phyloP scores from a whole-genome alignment of 2,113 vertebrate genomes.

The Lampris incognitus region DNA sequence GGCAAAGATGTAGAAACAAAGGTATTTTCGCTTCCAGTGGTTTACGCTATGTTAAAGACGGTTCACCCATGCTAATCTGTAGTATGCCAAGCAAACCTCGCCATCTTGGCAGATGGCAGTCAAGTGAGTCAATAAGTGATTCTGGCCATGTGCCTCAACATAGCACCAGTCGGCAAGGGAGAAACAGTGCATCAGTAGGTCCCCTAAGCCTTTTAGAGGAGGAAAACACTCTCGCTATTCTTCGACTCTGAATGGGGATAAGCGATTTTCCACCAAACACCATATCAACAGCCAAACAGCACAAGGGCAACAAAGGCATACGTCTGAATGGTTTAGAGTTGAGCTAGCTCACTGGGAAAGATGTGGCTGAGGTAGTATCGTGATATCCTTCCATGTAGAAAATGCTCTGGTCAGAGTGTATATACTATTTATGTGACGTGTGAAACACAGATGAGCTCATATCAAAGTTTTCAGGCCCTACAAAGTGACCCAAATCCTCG shows the following conservation, averaged over 20 bases:
- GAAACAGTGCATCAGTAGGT: constrained; percentile 38
- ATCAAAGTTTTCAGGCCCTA: constrained; percentile 17
- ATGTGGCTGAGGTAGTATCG: constrained; percentile 30
- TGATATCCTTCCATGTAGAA: constrained; percentile 17
- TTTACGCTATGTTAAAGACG: constrained; percentile 9
- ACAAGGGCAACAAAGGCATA: constrained; percentile 36
- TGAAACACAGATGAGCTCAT: not conserved
- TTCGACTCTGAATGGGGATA: constrained; percentile 51
- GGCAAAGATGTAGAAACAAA: constrained; percentile 5
- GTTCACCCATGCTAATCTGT: constrained; percentile 20
- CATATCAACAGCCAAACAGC: constrained; percentile 68
- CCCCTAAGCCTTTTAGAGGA: constrained; percentile 63
- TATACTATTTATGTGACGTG: not conserved
- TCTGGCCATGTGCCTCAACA: constrained; percentile 55
- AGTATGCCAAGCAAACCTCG: constrained; percentile 21
- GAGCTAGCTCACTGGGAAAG: constrained; percentile 62
- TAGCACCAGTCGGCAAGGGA: constrained; percentile 26
- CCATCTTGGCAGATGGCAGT: constrained; percentile 58
- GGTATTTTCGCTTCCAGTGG: constrained; percentile 33
- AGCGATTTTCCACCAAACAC: constrained; percentile 56
- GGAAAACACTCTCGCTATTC: constrained; percentile 47
- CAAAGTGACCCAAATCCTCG: constrained; percentile 10
- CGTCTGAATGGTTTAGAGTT: constrained; percentile 47
- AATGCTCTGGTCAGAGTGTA: constrained; percentile 1
- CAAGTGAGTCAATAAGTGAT: constrained; percentile 58